Percentiles rank a stretch among this genome's conserved stretches.
phyloP scores from a whole-genome alignment of 2,797 vertebrate species.

The Falco peregrinus region DNA sequence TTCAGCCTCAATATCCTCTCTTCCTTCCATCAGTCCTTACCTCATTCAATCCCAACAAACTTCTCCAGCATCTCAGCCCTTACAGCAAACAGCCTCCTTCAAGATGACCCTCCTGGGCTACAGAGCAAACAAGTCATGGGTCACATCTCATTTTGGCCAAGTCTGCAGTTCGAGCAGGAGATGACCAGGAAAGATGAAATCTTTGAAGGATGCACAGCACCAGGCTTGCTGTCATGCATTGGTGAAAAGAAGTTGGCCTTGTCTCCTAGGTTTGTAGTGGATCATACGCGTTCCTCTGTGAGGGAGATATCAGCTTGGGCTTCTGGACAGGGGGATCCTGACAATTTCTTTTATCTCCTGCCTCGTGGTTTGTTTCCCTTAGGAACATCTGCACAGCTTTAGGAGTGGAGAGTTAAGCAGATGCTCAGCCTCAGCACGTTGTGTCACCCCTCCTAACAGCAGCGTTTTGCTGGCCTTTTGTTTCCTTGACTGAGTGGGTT shows the following conservation, averaged over 20 bases:
- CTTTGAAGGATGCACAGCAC: neutral
- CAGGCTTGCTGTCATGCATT: neutral
- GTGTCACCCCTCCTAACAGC: neutral
- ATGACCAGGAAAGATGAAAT: neutral
- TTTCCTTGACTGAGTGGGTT: neutral
- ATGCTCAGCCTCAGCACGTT: neutral
- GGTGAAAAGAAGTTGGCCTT: neutral
- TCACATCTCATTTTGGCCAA: neutral
- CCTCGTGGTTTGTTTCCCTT: neutral
- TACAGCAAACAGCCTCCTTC: no score
- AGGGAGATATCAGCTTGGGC: neutral
- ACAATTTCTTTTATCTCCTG: neutral
- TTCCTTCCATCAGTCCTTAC: neutral
- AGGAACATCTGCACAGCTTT: neutral
- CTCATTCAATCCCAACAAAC: neutral
- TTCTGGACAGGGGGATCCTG: neutral
- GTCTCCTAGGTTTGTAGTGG: neutral
- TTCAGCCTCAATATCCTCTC: neutral
- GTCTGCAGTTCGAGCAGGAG: neutral
- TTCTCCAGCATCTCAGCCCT: neutral
- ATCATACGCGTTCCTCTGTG: accelerated
- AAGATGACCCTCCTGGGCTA: neutral
- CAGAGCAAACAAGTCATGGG: neutral
- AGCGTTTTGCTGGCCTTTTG: no score
- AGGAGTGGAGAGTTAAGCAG: neutral